Percentiles rank a stretch among this genome's conserved stretches.
phyloP scores from a whole-genome alignment of 2,113 vertebrate genomes.

The Myrmecophaga tridactyla region DNA sequence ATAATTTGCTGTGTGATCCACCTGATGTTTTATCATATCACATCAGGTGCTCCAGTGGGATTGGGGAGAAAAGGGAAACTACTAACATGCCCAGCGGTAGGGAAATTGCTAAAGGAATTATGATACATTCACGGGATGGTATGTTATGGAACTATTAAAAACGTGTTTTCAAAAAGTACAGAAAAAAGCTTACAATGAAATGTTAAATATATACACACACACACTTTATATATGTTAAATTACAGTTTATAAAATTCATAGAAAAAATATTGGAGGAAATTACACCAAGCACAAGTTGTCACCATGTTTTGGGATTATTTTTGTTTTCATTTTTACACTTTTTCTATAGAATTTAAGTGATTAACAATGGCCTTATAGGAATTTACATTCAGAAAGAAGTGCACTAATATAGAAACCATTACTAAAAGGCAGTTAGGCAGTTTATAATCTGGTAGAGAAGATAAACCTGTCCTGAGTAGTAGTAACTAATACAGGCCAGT shows the following conservation, averaged over 20 bases:
- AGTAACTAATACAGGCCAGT: not conserved
- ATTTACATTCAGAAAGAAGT: not conserved
- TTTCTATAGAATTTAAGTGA: constrained; percentile 30
- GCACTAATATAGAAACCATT: not conserved
- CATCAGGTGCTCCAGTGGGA: not conserved
- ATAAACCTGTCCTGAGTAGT: not conserved
- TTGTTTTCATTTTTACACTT: not conserved
- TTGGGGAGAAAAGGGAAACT: not conserved
- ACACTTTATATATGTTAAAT: not conserved
- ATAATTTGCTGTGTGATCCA: not conserved
- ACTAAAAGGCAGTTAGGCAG: not conserved
- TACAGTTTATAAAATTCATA: not conserved
- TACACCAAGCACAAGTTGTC: not conserved
- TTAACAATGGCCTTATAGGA: not conserved
- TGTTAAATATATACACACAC: not conserved
- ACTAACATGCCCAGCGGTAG: not conserved
- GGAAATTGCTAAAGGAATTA: not conserved
- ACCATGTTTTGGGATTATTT: not conserved
- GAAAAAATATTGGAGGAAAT: constrained; percentile 19
- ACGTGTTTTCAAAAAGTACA: not conserved
- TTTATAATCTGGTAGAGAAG: not conserved
- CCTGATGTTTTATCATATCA: not conserved
- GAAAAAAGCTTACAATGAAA: not conserved
- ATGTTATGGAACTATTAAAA: not conserved
- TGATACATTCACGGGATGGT: not conserved